phyloP scores from a whole-genome alignment of 23 tunicate genomes.

The Halocynthia roretzi region DNA sequence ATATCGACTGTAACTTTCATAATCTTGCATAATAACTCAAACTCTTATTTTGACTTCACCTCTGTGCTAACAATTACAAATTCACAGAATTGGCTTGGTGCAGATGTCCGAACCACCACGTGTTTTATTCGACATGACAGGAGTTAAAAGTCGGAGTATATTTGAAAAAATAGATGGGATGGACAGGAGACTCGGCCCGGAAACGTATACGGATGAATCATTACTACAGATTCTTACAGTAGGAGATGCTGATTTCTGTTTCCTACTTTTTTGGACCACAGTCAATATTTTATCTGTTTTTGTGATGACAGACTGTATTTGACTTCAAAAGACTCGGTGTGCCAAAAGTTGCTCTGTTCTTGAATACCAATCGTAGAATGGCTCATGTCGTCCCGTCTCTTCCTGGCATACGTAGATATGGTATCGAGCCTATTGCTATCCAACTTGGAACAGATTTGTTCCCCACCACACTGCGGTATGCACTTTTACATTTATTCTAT shows the following conservation, averaged over 20 bases:
- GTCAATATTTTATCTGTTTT: background rate
- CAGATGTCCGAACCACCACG: conserved; percentile 13
- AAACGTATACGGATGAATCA: background rate
- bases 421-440: conserved; percentile 30
- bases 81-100: conserved; percentile 14
- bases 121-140: conserved; percentile 19
- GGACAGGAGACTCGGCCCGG: background rate
- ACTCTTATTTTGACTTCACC: too few species aligned
- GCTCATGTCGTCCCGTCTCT: conserved; percentile 22
- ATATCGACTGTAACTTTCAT: too few species aligned
- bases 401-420: conserved; percentile 3
- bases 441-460: conserved; percentile 1
- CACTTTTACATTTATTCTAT: background rate
- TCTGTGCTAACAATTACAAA: too few species aligned
- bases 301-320: conserved; percentile 21
- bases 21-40: too few species aligned
- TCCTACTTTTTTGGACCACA: background rate
- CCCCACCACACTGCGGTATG: background rate
- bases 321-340: conserved; percentile 20
- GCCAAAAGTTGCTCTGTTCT: conserved; percentile 26
- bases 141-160: background rate
- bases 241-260: background rate
- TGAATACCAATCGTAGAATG: conserved; percentile 45
- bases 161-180: background rate
- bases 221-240: background rate